Evolutionary conservation across 2,888 invertebrate species (phyloP).

Genomic region (Leucophenga maculata): DNA sequence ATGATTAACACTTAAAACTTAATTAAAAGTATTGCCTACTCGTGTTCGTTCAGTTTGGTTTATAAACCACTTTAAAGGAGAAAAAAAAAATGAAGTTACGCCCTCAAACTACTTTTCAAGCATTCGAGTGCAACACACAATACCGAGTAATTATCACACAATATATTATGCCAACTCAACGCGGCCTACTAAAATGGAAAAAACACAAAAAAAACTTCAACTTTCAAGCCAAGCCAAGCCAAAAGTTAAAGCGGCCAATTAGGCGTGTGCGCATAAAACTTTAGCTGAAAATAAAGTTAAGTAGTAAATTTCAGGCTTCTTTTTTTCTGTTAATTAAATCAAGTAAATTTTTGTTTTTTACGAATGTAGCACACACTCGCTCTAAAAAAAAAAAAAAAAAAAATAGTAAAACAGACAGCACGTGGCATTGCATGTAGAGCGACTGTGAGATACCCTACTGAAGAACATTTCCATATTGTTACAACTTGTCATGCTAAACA

Average conservation of each 20-base stretch:
- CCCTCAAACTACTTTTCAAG: background rate
- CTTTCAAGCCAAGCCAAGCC: conserved; percentile 1
- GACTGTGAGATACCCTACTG: no score
- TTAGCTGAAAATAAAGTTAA: background rate
- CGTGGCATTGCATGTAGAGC: no score
- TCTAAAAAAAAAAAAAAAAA: no score
- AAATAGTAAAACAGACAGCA: no score
- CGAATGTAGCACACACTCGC: conserved; percentile 12
- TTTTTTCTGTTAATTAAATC: conserved; percentile 26
- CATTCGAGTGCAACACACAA: background rate
- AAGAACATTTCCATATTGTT: no score
- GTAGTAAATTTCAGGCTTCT: background rate
- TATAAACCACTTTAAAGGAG: background rate
- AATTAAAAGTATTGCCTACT: background rate
- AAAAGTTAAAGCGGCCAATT: conserved; percentile 22
- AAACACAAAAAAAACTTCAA: background rate
- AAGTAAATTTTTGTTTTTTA: conserved; percentile 6
- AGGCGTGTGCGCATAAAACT: conserved; percentile 7
- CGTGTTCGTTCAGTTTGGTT: background rate
- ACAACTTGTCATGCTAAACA: no score
- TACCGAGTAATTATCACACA: conserved; percentile 20
- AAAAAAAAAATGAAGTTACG: background rate
- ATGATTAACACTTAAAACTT: no score
- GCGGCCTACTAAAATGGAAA: background rate
- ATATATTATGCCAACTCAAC: background rate